These are phyloP conservation scores for Polyploca ridens DNA, from an alignment of 2,888 invertebrate genomes.

Conservation along the genomic window DNA sequence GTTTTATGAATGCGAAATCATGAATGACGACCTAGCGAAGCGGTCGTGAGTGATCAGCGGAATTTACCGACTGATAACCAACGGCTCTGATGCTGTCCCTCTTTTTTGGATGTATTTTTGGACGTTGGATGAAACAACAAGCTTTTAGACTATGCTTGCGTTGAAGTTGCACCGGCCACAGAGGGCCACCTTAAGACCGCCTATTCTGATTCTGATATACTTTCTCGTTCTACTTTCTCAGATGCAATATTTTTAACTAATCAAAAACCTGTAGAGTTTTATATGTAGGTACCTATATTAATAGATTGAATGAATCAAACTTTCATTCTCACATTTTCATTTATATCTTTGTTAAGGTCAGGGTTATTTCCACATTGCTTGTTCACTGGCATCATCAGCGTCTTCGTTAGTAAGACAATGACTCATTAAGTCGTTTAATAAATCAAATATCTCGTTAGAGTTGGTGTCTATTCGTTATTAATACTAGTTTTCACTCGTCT, in stretches of 20 bases:
- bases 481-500: background rate
- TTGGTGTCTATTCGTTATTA: background rate
- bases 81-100: no score
- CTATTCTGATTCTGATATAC: background rate
- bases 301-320: background rate
- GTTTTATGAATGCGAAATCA: no score
- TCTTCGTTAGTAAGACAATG: background rate
- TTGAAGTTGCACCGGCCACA: no score
- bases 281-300: background rate
- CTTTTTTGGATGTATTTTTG: no score
- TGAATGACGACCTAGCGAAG: no score
- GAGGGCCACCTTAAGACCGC: background rate
- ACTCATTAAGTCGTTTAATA: background rate
- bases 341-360: background rate
- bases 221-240: background rate
- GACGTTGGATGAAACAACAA: no score
- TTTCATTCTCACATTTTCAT: background rate
- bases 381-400: background rate
- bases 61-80: no score
- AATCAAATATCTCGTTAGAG: background rate
- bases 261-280: background rate
- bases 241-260: background rate
- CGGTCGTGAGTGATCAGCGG: no score
- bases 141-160: no score
- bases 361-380: background rate